phyloP scores from a whole-genome alignment of 1,140 invertebrate species.

The Theocolax elegans region DNA sequence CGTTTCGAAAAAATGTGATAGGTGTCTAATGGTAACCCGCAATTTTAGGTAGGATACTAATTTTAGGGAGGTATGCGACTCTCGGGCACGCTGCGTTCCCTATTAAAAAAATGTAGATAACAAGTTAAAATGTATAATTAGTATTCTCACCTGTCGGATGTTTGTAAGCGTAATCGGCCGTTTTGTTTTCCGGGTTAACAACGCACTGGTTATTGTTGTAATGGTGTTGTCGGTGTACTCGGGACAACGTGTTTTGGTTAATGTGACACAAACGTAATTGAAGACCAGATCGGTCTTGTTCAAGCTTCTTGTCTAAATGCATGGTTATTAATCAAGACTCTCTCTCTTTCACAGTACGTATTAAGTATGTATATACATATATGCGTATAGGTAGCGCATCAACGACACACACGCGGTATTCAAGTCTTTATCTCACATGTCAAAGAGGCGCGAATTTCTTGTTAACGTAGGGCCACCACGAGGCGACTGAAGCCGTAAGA shows the following conservation, averaged over 20 bases:
- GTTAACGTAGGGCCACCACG: too few relatives aligned
- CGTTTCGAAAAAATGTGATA: too few relatives aligned
- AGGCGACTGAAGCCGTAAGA: neutral
- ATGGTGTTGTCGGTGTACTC: neutral
- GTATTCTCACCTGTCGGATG: neutral
- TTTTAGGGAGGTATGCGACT: too few relatives aligned
- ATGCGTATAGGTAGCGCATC: neutral
- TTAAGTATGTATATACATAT: neutral
- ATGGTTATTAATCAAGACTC: too few relatives aligned
- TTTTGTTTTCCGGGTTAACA: conserved; percentile 2
- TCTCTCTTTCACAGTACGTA: too few relatives aligned
- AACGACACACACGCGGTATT: neutral
- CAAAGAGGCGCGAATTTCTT: too few relatives aligned
- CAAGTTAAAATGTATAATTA: neutral
- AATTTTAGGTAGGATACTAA: too few relatives aligned
- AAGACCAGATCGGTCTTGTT: neutral
- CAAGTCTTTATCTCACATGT: neutral
- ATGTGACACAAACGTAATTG: neutral
- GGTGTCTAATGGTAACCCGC: too few relatives aligned
- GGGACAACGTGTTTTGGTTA: conserved; percentile 1
- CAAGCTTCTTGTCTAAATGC: conserved; percentile 21
- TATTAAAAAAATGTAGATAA: too few relatives aligned
- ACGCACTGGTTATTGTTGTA: neutral
- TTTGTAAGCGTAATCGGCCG: neutral
- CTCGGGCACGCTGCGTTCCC: too few relatives aligned